phyloP scores from a whole-genome alignment of 2,888 invertebrate species.

The Entomobrya multifasciata region DNA sequence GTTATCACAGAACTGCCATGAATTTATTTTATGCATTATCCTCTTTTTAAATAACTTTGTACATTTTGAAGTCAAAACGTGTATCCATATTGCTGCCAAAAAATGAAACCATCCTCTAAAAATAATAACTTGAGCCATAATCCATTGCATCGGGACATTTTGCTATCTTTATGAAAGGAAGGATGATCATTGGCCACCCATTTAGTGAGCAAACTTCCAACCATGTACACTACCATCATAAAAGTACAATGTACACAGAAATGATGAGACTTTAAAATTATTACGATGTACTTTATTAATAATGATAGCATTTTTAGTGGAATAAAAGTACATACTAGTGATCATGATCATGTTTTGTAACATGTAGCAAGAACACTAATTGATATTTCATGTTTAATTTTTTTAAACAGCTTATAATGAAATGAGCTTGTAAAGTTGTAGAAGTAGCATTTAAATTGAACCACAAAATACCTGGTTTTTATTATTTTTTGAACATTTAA shows the following conservation, averaged over 20 bases:
- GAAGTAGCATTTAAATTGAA: constrained; percentile 33
- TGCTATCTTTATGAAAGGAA: constrained; percentile 54
- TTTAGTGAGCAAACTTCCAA: constrained; percentile 47
- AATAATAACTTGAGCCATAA: not conserved
- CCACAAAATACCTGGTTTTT: constrained; percentile 41
- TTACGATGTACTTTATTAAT: constrained; percentile 20
- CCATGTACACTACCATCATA: constrained; percentile 29
- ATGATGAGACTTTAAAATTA: constrained; percentile 43
- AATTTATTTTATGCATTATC: not conserved
- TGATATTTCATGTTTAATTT: constrained; percentile 66
- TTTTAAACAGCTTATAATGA: constrained; percentile 57
- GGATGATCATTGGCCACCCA: constrained; percentile 62
- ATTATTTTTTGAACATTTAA: constrained; percentile 39
- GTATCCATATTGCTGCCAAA: constrained; percentile 38
- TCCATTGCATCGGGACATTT: constrained; percentile 53
- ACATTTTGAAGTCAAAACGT: not conserved
- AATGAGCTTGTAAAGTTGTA: constrained; percentile 50
- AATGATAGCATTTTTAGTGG: constrained; percentile 3
- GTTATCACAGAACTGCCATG: constrained; percentile 11
- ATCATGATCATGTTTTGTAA: constrained; percentile 47
- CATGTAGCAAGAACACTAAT: constrained; percentile 56
- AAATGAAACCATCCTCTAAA: not conserved
- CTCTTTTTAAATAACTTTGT: constrained; percentile 15
- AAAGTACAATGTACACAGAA: not conserved
- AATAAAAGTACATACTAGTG: constrained; percentile 3